Conservation (phyloP, 2,113 vertebrate species). For the Ammodytes dubius region DNA sequence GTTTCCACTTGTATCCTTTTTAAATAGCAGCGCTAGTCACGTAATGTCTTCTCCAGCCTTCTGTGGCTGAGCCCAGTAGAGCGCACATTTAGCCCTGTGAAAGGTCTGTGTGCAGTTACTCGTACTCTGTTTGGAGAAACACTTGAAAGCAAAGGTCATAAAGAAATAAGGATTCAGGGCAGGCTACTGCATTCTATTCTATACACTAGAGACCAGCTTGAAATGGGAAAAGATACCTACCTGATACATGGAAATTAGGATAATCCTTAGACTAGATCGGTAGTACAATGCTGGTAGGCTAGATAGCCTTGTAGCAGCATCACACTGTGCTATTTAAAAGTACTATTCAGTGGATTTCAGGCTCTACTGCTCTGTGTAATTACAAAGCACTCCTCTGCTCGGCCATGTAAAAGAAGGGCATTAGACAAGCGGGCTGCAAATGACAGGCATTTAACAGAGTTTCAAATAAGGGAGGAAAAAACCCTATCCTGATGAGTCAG, state of each 20-base stretch:
- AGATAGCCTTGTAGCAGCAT: conserved; percentile 25
- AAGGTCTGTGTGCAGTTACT: conserved; percentile 30
- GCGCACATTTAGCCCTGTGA: conserved; percentile 31
- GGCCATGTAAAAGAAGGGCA: conserved; percentile 56
- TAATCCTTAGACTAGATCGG: conserved; percentile 2
- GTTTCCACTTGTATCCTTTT: conserved; percentile 71
- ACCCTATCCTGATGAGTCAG: conserved; percentile 29
- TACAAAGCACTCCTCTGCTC: conserved; percentile 66
- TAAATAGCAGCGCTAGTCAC: conserved; percentile 60
- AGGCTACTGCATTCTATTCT: not conserved
- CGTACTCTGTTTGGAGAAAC: conserved; percentile 1
- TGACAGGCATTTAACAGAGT: conserved; percentile 63
- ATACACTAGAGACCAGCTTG: not conserved
- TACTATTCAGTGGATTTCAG: conserved; percentile 50
- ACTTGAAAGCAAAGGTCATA: not conserved
- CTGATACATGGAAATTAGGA: not conserved
- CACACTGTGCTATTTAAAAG: conserved; percentile 32
- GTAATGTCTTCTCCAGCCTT: conserved; percentile 74
- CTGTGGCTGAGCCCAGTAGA: conserved; percentile 53
- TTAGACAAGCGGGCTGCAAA: conserved; percentile 62
- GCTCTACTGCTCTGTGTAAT: conserved; percentile 62
- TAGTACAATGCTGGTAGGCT: not conserved
- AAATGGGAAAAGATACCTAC: conserved; percentile 9
- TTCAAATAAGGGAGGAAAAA: conserved; percentile 40
- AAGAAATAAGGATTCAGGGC: not conserved